phyloP scores from a whole-genome alignment of 1,140 invertebrate genomes.

The Riptortus pedestris region DNA sequence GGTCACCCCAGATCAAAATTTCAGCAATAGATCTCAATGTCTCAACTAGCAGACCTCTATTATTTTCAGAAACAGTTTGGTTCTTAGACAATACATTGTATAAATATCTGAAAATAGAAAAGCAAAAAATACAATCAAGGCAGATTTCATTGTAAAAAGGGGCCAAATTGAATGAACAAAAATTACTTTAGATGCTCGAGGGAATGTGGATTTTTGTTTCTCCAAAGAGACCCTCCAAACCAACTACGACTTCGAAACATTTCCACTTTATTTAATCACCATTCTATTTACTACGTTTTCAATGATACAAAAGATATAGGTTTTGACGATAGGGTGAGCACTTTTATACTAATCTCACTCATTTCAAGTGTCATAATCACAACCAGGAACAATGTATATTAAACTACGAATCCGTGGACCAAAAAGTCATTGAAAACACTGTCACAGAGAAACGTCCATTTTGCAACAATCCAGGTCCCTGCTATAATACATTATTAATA shows the following conservation, averaged over 20 bases:
- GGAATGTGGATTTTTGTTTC: slow-evolving; percentile 91
- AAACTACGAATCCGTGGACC: no score
- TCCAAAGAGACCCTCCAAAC: slow-evolving; percentile 77
- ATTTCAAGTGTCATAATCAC: no score
- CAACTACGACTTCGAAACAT: slow-evolving; percentile 81
- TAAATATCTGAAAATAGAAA: slow-evolving; percentile 56
- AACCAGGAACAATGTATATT: no score
- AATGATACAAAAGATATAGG: neutral
- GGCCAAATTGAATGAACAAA: neutral
- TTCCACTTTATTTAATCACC: neutral
- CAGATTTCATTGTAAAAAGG: neutral
- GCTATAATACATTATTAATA: no score
- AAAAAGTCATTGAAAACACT: no score
- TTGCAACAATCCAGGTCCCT: no score
- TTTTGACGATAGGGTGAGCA: no score
- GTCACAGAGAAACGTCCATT: no score
- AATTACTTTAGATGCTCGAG: slow-evolving; percentile 86
- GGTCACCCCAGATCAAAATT: slow-evolving; percentile 99
- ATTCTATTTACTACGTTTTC: neutral
- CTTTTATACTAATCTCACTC: no score
- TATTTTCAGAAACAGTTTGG: slow-evolving; percentile 90
- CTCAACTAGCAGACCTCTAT: slow-evolving; percentile 90
- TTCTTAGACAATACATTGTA: slow-evolving; percentile 93
- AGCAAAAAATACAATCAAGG: slow-evolving; percentile 10
- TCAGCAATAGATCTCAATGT: slow-evolving; percentile 94